Percentiles rank a stretch among this genome's conserved stretches.
Conservation (phyloP, 2,113 vertebrate genomes). For the Sardina pilchardus region DNA sequence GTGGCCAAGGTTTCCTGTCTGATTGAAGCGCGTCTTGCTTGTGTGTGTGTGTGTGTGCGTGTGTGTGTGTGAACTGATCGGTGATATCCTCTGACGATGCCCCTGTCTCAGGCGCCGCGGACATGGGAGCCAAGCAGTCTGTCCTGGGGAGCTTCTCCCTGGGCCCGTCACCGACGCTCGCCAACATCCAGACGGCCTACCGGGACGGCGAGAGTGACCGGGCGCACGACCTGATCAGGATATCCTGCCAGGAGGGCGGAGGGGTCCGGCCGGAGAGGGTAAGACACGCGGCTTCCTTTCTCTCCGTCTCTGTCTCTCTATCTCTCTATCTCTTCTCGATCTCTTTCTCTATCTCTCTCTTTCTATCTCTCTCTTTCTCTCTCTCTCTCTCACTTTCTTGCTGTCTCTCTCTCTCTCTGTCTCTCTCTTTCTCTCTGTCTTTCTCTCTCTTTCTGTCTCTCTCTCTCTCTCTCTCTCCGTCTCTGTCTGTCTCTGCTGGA, state of each 20-base stretch:
- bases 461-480: background rate
- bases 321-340: no score
- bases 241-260: conserved; percentile 75
- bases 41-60: background rate
- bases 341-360: no score
- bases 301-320: background rate
- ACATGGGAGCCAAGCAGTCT: conserved; percentile 85
- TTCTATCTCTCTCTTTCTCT: no score
- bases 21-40: conserved; percentile 7
- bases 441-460: background rate
- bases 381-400: no score
- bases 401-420: background rate
- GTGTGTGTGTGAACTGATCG: background rate
- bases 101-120: conserved; percentile 68
- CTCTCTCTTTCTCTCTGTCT: background rate
- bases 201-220: conserved; percentile 65
- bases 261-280: conserved; percentile 76
- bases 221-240: conserved; percentile 78
- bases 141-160: conserved; percentile 52
- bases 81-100: conserved; percentile 20
- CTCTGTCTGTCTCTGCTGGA: background rate
- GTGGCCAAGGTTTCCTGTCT: background rate
- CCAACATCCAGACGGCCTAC: conserved; percentile 84
- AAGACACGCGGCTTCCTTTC: conserved; percentile 18
- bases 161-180: conserved; percentile 63